phyloP scores from a whole-genome alignment of 64 coral and sea anemone species.

The Acropora yongei region DNA sequence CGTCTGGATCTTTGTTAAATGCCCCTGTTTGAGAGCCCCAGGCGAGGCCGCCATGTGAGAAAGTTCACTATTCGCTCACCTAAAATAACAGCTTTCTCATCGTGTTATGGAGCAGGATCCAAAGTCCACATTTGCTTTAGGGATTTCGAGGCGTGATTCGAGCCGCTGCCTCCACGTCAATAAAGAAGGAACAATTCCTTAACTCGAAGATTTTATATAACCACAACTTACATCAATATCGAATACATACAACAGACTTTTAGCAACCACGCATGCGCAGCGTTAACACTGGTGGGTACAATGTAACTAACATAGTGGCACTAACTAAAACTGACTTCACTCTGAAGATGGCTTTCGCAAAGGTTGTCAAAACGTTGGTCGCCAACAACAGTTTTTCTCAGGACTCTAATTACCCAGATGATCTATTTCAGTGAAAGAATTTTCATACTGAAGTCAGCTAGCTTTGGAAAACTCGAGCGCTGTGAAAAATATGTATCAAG shows the following conservation, averaged over 20 bases:
- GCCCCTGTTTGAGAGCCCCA: not conserved
- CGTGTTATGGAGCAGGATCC: conserved; percentile 1
- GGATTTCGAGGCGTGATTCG: not conserved
- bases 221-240: not conserved
- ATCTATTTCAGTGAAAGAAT: too few relatives aligned
- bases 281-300: not conserved
- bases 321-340: not conserved
- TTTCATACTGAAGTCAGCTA: too few relatives aligned
- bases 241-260: not conserved
- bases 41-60: not conserved
- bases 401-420: too few relatives aligned
- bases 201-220: not conserved
- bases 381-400: too few relatives aligned
- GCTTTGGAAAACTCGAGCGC: too few relatives aligned
- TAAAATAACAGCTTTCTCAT: conserved; percentile 3
- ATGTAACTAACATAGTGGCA: not conserved
- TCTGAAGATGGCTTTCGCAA: too few relatives aligned
- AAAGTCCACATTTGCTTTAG: not conserved
- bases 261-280: not conserved
- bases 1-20: too few relatives aligned
- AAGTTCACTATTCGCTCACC: conserved; percentile 12
- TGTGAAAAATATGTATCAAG: too few relatives aligned
- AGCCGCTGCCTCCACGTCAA: not conserved
- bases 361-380: too few relatives aligned
- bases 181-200: not conserved